Percentiles rank a stretch among this genome's conserved stretches.
Conservation (phyloP, 2,797 vertebrate species). For the Acrossocheilus wenchowensis region DNA sequence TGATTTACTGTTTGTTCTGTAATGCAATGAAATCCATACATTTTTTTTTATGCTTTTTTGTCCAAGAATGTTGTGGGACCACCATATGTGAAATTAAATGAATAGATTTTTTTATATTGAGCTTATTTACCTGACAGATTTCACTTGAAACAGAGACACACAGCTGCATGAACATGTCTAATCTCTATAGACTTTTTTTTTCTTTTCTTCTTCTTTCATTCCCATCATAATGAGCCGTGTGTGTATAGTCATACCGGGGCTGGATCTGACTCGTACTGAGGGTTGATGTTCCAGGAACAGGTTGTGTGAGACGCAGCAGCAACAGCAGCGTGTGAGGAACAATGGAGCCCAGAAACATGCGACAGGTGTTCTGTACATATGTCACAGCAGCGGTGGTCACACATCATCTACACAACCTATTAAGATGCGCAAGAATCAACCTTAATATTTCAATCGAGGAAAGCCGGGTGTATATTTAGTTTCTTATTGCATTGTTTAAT, state of each 20-base stretch:
- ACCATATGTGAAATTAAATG: neutral
- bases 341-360: slow-evolving; percentile 65
- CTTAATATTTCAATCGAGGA: neutral
- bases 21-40: neutral
- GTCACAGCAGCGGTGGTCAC: slow-evolving; percentile 70
- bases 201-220: neutral
- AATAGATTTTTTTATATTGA: neutral
- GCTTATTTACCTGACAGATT: neutral
- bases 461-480: neutral
- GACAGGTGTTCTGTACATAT: slow-evolving; percentile 81
- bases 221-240: slow-evolving; percentile 11
- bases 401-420: slow-evolving; percentile 74
- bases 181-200: neutral
- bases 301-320: slow-evolving; percentile 64
- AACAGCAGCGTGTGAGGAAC: slow-evolving; percentile 58
- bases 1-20: neutral
- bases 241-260: neutral
- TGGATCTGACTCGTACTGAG: slow-evolving; percentile 52
- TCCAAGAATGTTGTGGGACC: neutral
- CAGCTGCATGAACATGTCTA: neutral
- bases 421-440: slow-evolving; percentile 25
- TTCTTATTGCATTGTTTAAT: neutral
- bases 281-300: slow-evolving; percentile 77
- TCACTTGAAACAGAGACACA: neutral
- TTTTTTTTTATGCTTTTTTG: no score